Evolutionary conservation across 2,797 vertebrate genomes (phyloP).

Genomic region (Pipistrellus pygmaeus): DNA sequence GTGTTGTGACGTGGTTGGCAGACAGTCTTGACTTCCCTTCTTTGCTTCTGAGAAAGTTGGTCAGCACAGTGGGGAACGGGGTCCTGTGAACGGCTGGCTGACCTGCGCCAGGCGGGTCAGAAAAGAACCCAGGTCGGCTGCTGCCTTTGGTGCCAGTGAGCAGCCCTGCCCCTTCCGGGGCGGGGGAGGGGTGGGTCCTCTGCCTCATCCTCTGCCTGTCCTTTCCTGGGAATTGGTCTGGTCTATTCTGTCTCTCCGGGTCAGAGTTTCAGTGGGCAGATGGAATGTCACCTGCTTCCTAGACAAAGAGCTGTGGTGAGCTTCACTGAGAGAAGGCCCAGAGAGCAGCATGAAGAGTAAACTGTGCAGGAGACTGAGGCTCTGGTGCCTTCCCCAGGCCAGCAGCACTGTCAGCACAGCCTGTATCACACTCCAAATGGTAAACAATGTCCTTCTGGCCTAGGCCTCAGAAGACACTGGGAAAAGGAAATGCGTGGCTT

Average conservation of each 20-base stretch:
- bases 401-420: background rate
- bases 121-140: background rate
- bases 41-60: background rate
- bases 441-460: background rate
- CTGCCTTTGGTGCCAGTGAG: background rate
- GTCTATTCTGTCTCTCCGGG: background rate
- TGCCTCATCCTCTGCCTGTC: background rate
- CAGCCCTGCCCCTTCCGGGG: background rate
- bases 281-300: background rate
- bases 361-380: background rate
- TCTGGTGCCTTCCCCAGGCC: fast-evolving
- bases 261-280: background rate
- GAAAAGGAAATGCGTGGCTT: background rate
- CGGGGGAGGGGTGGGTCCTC: background rate
- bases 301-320: background rate
- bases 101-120: background rate
- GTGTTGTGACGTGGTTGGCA: background rate
- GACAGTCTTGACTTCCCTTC: background rate
- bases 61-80: background rate
- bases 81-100: background rate
- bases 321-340: background rate
- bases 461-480: background rate
- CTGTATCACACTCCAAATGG: background rate
- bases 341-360: background rate
- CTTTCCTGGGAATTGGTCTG: background rate